Evolutionary conservation across 2,113 vertebrate species (phyloP).

Genomic region (Xerus inauris): DNA sequence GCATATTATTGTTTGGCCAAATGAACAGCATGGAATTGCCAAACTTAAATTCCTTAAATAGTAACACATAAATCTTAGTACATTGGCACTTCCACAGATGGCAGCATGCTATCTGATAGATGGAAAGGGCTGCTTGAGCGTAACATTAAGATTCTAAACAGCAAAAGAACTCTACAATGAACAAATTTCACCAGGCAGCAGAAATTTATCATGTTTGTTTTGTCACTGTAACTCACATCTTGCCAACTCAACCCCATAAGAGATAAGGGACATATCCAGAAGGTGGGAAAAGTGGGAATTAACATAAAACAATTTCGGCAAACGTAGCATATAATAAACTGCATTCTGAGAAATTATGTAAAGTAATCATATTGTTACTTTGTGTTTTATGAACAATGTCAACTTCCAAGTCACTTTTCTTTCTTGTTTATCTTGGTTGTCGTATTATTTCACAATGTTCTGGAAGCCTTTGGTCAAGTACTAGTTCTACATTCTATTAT

Average conservation of each 20-base stretch:
- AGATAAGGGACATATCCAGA: neutral
- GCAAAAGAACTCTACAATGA: constrained; percentile 65
- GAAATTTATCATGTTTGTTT: constrained; percentile 83
- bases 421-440: constrained; percentile 44
- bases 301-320: constrained; percentile 65
- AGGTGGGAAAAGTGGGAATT: constrained; percentile 41
- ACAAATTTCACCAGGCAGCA: constrained; percentile 79
- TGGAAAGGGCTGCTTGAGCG: constrained; percentile 71
- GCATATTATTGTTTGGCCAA: constrained; percentile 84
- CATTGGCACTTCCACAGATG: constrained; percentile 73
- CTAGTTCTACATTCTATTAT: constrained; percentile 34
- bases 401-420: constrained; percentile 7
- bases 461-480: constrained; percentile 64
- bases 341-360: constrained; percentile 31
- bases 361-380: constrained; percentile 53
- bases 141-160: constrained; percentile 81
- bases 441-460: constrained; percentile 53
- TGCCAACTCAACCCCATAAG: constrained; percentile 68
- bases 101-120: constrained; percentile 80
- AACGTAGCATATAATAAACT: constrained; percentile 40
- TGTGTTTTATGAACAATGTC: neutral
- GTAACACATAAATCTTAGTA: constrained; percentile 84
- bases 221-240: constrained; percentile 76
- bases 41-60: constrained; percentile 85
- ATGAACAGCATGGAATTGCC: constrained; percentile 80